These are phyloP conservation scores for Platyura marginata DNA, from an alignment of 1,140 invertebrate genomes.

Conservation along the genomic window DNA sequence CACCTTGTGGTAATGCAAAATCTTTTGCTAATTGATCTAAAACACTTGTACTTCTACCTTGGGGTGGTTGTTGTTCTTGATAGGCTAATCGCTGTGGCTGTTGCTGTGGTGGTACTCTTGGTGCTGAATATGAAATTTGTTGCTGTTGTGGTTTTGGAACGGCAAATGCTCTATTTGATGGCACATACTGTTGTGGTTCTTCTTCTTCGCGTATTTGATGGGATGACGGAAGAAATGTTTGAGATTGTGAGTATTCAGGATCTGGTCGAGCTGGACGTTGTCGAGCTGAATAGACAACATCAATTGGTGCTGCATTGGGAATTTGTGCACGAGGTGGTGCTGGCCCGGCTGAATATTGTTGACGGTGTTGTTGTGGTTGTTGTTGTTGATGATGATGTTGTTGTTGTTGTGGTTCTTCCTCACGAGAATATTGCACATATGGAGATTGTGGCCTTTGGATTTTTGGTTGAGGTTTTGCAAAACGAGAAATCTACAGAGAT, in stretches of 20 bases:
- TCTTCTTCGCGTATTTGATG: background rate
- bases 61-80: slow-evolving; percentile 9
- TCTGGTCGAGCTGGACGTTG: slow-evolving; percentile 18
- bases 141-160: slow-evolving; percentile 9
- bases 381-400: slow-evolving; percentile 14
- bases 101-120: slow-evolving; percentile 13
- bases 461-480: slow-evolving; percentile 11
- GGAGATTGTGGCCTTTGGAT: slow-evolving; percentile 19
- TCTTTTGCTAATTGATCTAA: slow-evolving; percentile 63
- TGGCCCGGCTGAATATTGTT: slow-evolving; percentile 5
- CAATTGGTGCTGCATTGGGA: slow-evolving; percentile 19
- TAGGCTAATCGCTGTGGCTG: slow-evolving; percentile 18
- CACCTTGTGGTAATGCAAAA: slow-evolving; percentile 49
- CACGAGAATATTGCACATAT: slow-evolving; percentile 22
- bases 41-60: slow-evolving; percentile 35
- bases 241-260: slow-evolving; percentile 16
- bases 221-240: background rate
- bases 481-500: slow-evolving; percentile 7
- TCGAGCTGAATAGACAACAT: slow-evolving; percentile 20
- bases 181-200: background rate
- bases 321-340: slow-evolving; percentile 20
- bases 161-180: slow-evolving; percentile 10
- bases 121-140: slow-evolving; percentile 19
- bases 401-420: slow-evolving; percentile 18
- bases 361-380: slow-evolving; percentile 9